Evolutionary conservation across 2,797 vertebrate genomes (phyloP), one percentile per base, ranked within the genome.

Genomic region (Otolemur crassicaudatus): DNA sequence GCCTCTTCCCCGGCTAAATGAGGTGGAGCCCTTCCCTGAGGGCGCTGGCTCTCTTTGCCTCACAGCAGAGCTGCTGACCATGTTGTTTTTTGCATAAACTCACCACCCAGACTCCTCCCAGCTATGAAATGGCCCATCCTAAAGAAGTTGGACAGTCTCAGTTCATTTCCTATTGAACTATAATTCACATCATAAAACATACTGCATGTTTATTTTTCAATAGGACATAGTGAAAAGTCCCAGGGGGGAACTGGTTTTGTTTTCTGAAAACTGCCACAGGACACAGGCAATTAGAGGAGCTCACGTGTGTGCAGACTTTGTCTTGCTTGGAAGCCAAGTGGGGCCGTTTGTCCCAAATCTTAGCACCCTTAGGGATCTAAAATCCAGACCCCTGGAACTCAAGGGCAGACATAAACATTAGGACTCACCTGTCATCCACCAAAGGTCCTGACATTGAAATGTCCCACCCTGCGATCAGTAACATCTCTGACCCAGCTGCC

Each of bases 181-280:
- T 97, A 98, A 98, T 98, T 98, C 98, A 98, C 97, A 97, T 98
- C 98, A 98, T 98, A 98, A 98, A 99, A 98, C 76, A 79, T 95
- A 96, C 97, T 94, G 67, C 93, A 97, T 97, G 97, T 97, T 98
- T 90, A 94, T 96, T 98, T 96, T 97, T 95, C 97, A 98, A 98
- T 95, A 92, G 96, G 97, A 98, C 96, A 97, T 72, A 77, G 95
- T 97, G 92, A 98, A 58, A 95, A 81, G 94, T 97, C 95, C 97
- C 98, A 94, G 61, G 96, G 98, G 90, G 97, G 95, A 97, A 97
- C 17, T 82, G 79, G 69, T 87, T 96, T 98, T 97, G 96, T 93
- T 96, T 98, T 97, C 98, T 98, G 97, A 97, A 98, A 98, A 94
- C 95, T 77, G 97, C 96, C 91, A 81, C 1, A 5, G 96, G 95